Evolutionary conservation across 2,797 vertebrate species (phyloP).

Genomic region (Tokudaia tokunoshimensis): DNA sequence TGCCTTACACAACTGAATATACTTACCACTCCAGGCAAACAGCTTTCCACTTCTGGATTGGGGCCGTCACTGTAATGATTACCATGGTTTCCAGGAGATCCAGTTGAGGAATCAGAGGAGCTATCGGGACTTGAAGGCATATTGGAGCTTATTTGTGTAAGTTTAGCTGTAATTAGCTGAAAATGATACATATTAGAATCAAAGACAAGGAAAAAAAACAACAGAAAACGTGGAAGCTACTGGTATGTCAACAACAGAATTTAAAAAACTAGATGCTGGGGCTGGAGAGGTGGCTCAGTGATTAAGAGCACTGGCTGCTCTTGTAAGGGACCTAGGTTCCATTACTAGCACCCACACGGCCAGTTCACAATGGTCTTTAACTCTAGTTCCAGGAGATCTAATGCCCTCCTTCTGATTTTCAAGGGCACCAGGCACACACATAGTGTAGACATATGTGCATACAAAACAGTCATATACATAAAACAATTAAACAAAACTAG

Average conservation of each 20-base stretch:
- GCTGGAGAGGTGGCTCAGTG: not conserved
- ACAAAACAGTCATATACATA: not conserved
- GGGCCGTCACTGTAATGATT: constrained; percentile 99
- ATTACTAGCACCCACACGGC: not conserved
- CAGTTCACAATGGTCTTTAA: not conserved
- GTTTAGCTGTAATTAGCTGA: constrained; percentile 98
- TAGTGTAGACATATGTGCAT: not conserved
- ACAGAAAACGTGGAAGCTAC: constrained; percentile 10
- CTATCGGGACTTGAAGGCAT: constrained; percentile 99
- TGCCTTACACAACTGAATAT: constrained; percentile 58
- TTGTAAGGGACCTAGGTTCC: not conserved
- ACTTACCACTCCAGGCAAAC: constrained; percentile 99
- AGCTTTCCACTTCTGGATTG: constrained; percentile 99
- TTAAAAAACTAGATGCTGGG: constrained; percentile 18
- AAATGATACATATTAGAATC: constrained; percentile 77
- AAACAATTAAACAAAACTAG: not conserved
- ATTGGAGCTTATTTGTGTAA: constrained; percentile 99
- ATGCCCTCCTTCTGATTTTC: not conserved
- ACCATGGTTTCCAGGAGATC: constrained; percentile 98
- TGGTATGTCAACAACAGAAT: not conserved
- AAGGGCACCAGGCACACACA: not conserved
- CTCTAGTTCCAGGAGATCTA: not conserved
- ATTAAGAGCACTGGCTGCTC: not conserved
- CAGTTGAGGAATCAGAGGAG: constrained; percentile 99
- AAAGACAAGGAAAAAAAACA: constrained; percentile 42